Evolutionary conservation across 2,888 invertebrate genomes (phyloP).

Genomic region (Ypsolopha scabrella): DNA sequence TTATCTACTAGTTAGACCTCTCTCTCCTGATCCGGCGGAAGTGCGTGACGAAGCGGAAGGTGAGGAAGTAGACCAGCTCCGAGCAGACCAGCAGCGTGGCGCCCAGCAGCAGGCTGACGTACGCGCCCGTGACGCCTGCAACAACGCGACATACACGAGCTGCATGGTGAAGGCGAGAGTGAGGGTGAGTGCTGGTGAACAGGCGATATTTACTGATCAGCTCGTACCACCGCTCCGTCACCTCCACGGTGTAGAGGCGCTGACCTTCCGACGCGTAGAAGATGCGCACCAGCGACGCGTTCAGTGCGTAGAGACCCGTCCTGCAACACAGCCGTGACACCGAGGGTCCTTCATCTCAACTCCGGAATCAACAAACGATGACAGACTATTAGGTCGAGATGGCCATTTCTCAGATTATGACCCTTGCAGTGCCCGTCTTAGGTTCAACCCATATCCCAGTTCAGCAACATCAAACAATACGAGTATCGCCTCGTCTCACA

Average conservation of each 20-base stretch:
- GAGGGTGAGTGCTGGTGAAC: neutral
- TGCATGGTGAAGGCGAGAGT: no score
- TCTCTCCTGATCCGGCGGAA: slow-evolving; percentile 17
- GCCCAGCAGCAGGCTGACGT: slow-evolving; percentile 20
- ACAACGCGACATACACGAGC: no score
- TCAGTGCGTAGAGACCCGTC: slow-evolving; percentile 7
- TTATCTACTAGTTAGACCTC: neutral
- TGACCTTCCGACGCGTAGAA: slow-evolving; percentile 18
- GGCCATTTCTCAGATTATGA: neutral
- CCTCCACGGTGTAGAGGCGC: slow-evolving; percentile 20
- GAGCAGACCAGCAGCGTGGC: slow-evolving; percentile 16
- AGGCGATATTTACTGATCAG: slow-evolving; percentile 15
- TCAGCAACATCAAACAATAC: no score
- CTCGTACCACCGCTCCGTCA: slow-evolving; percentile 15
- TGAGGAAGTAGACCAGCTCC: slow-evolving; percentile 29
- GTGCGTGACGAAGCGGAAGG: slow-evolving; percentile 18
- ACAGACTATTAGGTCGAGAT: neutral
- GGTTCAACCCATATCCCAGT: no score
- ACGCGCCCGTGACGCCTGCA: slow-evolving; percentile 21
- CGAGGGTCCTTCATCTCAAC: slow-evolving; percentile 2
- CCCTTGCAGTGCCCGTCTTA: no score
- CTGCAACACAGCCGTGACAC: no score
- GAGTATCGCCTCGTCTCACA: no score
- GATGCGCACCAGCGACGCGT: slow-evolving; percentile 19
- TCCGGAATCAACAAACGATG: slow-evolving; percentile 1